phyloP scores from a whole-genome alignment of 2,888 invertebrate genomes.

The Pandemis cinnamomeana region DNA sequence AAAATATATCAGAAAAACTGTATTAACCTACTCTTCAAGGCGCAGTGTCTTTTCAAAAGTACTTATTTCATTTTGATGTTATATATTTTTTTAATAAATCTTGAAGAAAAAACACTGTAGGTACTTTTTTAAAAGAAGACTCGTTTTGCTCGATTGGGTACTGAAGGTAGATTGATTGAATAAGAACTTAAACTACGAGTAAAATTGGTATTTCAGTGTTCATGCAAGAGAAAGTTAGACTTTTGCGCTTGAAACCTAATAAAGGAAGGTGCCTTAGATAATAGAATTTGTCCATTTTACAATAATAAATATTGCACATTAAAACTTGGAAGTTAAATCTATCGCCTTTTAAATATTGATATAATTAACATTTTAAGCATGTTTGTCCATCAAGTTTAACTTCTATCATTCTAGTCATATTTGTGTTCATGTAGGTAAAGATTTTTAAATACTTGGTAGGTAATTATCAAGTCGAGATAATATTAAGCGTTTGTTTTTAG shows the following conservation, averaged over 20 bases:
- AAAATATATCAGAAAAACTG: neutral
- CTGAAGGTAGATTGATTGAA: too few relatives aligned
- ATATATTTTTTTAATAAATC: too few relatives aligned
- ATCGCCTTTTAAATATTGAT: constrained; percentile 38
- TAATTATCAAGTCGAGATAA: neutral
- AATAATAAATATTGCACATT: constrained; percentile 40
- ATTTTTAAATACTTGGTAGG: neutral
- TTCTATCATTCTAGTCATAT: constrained; percentile 38
- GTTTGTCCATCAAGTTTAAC: constrained; percentile 31
- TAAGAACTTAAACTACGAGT: too few relatives aligned
- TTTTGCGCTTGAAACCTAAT: constrained; percentile 54
- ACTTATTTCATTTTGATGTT: too few relatives aligned
- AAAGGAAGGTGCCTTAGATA: constrained; percentile 58
- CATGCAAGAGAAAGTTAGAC: constrained; percentile 22
- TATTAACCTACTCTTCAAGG: too few relatives aligned
- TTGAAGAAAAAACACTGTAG: neutral
- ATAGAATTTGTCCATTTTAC: constrained; percentile 55
- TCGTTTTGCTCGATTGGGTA: neutral
- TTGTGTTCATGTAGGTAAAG: constrained; percentile 32
- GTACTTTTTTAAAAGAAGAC: neutral
- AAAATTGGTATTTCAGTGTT: constrained; percentile 6
- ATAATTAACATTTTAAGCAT: constrained; percentile 18
- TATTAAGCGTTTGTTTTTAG: neutral
- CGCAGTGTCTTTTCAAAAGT: too few relatives aligned
- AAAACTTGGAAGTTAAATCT: constrained; percentile 29